Evolutionary conservation across 2,113 vertebrate species (phyloP), one percentile per base, ranked within the genome.

Genomic region (Nasalis larvatus): DNA sequence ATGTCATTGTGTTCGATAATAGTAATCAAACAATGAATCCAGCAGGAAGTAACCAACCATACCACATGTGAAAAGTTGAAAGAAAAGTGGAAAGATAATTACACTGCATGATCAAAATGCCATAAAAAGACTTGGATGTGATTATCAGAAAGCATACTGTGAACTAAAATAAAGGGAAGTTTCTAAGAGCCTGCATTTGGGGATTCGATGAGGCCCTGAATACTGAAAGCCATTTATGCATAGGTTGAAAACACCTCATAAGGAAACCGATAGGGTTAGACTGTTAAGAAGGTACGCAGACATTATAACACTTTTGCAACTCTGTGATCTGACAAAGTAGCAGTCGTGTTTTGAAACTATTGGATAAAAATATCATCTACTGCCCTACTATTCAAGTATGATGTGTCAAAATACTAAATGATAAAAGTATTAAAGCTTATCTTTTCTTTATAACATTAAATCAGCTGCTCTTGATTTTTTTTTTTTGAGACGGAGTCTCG

Each of bases 61-160:
- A 27, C 14, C 20, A 49, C 23, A 9, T 23, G 8, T 69, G 30
- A 90, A 91, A 85, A 66, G 8, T 27, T 90, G 32, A 78, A 83
- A 93, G 20, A 92, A 91, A 96, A 63, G 5, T 58, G 7, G 25
- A 90, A 91, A 96, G 42, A 81, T 12, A 96, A 95, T 81, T 82
- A 56, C 8, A 27, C 18, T 7, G 8, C 90, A 45, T 86, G 42
- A 77, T 92, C 25, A 82, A 92, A 95, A 94, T 23, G 11, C 12
- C 11, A 9, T 90, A 60, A 66, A 92, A 82, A 35, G n/a, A 83
- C 9, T 66, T 68, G 11, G 7, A 40, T 49, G 21, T 68, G 73
- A 86, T 89, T 89, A 71, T 21, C 49, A 94, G 68, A 82, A 89
- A 32, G 17, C 56, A 54, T 16, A 85, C 27, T 52, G 30, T 49